Evolutionary conservation across 2,113 vertebrate species (phyloP), one percentile per base, ranked within the genome.

Genomic region (Rhinogobius similis): DNA sequence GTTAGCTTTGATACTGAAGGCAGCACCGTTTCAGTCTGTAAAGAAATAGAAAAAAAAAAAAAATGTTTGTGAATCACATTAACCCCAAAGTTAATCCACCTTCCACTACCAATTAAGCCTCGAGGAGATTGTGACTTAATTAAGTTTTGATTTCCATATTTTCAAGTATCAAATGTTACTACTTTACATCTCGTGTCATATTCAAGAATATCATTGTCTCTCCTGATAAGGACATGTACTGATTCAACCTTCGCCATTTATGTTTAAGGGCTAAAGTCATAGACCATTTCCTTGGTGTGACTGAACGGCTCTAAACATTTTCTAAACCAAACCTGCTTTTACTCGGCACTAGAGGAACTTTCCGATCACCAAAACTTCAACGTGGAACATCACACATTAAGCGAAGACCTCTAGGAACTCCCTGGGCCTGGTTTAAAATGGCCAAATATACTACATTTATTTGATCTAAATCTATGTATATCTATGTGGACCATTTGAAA

Each of bases 11-110:
- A 1, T 0, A 38, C 20, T 0, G 69, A 70, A 23, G 1, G 20
- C 0, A 39, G 41, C 55, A 6, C 53, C 14, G 80, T 67, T 1
- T 18, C 1, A 0, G 0, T 62, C 89, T 91, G 80, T 65, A 74
- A 53, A 14, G 52, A 52, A 52, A 12, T 20, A 52, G 8, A 24
- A 24, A 24, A 55, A 26, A 10, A n/a, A n/a, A n/a, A n/a, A n/a
- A n/a, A n/a, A n/a, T n/a, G n/a, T n/a, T n/a, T n/a, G n/a, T n/a
- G n/a, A n/a, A 48, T 48, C 2, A 10, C 39, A 41, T 41, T 41
- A 36, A 36, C 5, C 32, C 32, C 32, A 36, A 36, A 36, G 32
- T 7, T 5, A 36, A 36, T 36, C 32, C 32, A 36, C 32, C 9
- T 36, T 36, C 9, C 32, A 3, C 39, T 41, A 10, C 39, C 10